Conservation (phyloP, 2,797 vertebrate species). For the Pseudochirops corinnae region DNA sequence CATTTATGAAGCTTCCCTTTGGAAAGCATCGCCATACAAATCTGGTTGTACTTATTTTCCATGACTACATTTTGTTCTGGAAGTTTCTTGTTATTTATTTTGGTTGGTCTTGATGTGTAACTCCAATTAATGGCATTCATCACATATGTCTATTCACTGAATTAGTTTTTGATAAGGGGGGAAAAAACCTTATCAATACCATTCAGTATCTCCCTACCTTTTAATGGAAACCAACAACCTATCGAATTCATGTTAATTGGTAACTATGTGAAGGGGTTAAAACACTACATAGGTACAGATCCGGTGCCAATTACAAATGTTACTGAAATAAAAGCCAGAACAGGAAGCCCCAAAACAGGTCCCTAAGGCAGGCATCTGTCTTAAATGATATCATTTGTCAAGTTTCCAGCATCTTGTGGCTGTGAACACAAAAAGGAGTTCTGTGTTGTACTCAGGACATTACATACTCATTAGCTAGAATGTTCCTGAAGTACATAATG, state of each 20-base stretch:
- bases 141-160: background rate
- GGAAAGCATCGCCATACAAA: slow-evolving; percentile 22
- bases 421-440: slow-evolving; percentile 84
- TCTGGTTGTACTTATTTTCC: background rate
- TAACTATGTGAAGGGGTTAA: slow-evolving; percentile 84
- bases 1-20: background rate
- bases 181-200: background rate
- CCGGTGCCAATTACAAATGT: slow-evolving; percentile 86
- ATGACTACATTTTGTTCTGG: background rate
- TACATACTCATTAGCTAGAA: slow-evolving; percentile 84
- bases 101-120: background rate
- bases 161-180: slow-evolving; percentile 5
- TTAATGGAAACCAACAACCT: background rate
- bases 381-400: slow-evolving; percentile 89
- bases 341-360: slow-evolving; percentile 88
- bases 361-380: slow-evolving; percentile 88
- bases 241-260: slow-evolving; percentile 65
- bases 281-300: slow-evolving; percentile 84
- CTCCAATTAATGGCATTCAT: slow-evolving; percentile 35
- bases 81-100: background rate
- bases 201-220: background rate
- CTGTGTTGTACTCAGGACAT: slow-evolving; percentile 82
- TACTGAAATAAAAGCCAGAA: slow-evolving; percentile 89
- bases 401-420: slow-evolving; percentile 87
- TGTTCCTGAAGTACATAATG: slow-evolving; percentile 82